A percentile compares a stretch with the other conserved stretches of the same genome.
Conservation (phyloP, 64 coral and sea anemone species). For the Actinia equina region DNA sequence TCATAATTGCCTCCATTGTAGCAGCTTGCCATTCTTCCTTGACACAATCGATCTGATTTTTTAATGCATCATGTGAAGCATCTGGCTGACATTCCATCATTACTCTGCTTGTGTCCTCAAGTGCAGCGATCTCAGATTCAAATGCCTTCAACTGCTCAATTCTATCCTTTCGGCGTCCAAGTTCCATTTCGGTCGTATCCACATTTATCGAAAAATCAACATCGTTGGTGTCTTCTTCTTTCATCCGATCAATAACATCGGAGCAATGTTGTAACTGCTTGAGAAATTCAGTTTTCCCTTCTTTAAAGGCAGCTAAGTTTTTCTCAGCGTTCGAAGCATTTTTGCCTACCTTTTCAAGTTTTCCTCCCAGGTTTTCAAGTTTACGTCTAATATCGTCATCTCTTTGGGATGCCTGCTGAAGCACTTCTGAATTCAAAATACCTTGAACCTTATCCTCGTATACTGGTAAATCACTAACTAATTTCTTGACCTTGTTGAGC, state of each 20-base stretch:
- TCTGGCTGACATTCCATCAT: constrained; percentile 23
- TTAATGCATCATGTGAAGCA: constrained; percentile 23
- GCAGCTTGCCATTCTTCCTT: constrained; percentile 46
- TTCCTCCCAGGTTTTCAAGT: constrained; percentile 3
- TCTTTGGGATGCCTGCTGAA: not conserved
- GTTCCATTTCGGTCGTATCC: constrained; percentile 18
- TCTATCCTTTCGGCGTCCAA: constrained; percentile 3
- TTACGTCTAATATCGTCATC: constrained; percentile 14
- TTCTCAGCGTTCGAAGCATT: constrained; percentile 6
- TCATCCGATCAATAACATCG: not conserved
- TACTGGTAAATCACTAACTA: not conserved
- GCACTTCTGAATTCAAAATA: not conserved
- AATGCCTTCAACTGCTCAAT: constrained; percentile 26
- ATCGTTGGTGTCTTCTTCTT: not conserved
- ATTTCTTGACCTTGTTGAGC: not conserved
- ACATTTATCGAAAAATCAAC: not conserved
- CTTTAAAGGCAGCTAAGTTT: not conserved
- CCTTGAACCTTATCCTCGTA: not conserved
- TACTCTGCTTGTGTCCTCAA: constrained; percentile 27
- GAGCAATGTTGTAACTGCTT: not conserved
- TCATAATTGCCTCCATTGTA: constrained; percentile 13
- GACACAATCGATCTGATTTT: constrained; percentile 33
- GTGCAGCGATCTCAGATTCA: constrained; percentile 19
- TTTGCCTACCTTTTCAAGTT: constrained; percentile 4
- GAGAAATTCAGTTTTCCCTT: constrained; percentile 19